A percentile compares a stretch with the other conserved stretches of the same genome.
These are phyloP conservation scores for Campylorhamphus procurvoides DNA, from an alignment of 2,113 vertebrate species.

Conservation along the genomic window DNA sequence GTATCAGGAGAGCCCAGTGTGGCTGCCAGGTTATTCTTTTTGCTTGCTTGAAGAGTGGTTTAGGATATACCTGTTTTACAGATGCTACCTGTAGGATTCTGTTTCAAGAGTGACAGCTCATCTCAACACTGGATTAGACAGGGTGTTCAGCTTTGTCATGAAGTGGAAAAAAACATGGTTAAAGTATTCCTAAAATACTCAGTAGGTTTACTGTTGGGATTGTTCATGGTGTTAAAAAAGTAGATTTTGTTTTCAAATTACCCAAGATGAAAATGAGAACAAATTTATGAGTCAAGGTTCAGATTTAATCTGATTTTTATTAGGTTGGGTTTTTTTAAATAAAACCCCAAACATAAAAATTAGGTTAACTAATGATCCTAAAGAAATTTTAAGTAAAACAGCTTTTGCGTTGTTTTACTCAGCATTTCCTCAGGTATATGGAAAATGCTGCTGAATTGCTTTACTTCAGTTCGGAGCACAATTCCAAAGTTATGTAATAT, in stretches of 20 bases:
- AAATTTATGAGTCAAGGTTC: background rate
- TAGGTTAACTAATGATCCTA: background rate
- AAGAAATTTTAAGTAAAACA: background rate
- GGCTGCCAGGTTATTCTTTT: background rate
- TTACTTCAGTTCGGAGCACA: background rate
- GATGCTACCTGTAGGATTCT: background rate
- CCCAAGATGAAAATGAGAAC: background rate
- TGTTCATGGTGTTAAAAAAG: background rate
- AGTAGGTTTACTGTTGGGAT: background rate
- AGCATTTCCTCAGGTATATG: background rate
- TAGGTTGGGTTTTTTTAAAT: background rate
- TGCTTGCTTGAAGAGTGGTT: background rate
- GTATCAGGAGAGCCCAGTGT: background rate
- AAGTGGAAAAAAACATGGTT: background rate
- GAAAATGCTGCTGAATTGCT: background rate
- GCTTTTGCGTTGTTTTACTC: background rate
- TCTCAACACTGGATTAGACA: accelerated
- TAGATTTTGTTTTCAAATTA: background rate
- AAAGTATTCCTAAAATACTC: background rate
- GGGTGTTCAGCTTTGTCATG: background rate
- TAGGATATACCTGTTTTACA: background rate
- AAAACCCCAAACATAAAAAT: background rate
- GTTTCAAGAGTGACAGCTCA: background rate
- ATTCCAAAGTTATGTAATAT: background rate
- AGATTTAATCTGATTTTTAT: background rate